Percentiles rank a stretch among this genome's conserved stretches.
Conservation (phyloP, 1,140 invertebrate species). For the Maniola jurtina region DNA sequence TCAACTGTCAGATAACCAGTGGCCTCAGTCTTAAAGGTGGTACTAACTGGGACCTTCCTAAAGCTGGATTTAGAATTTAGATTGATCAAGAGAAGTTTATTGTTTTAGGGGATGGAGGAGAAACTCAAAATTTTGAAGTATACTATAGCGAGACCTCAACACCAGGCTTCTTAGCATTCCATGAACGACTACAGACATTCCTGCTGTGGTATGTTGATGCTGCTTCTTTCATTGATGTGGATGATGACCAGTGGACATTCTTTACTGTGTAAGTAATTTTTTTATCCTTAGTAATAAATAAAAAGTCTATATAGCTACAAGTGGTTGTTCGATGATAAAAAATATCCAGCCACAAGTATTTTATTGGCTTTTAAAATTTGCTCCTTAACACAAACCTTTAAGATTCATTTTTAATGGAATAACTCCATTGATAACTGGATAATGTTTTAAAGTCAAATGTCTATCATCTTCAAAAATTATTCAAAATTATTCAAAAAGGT, state of each 20-base stretch:
- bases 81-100: neutral
- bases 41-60: no score
- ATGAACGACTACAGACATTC: constrained; percentile 93
- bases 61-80: no score
- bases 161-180: constrained; percentile 88
- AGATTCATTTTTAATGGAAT: no score
- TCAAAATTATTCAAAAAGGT: no score
- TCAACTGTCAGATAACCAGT: no score
- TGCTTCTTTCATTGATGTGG: constrained; percentile 93
- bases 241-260: constrained; percentile 95
- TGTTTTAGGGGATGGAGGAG: constrained; percentile 67
- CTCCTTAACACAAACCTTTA: no score
- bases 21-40: no score
- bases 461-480: no score
- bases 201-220: constrained; percentile 97
- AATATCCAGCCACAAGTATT: neutral
- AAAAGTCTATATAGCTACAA: no score
- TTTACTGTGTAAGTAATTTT: constrained; percentile 89
- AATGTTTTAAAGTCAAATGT: no score
- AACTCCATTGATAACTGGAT: no score
- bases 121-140: constrained; percentile 87
- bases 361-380: neutral
- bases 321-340: neutral
- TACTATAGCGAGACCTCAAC: constrained; percentile 86
- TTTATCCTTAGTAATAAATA: neutral